phyloP scores from a whole-genome alignment of 2,797 vertebrate genomes.

The Trachurus trachurus region DNA sequence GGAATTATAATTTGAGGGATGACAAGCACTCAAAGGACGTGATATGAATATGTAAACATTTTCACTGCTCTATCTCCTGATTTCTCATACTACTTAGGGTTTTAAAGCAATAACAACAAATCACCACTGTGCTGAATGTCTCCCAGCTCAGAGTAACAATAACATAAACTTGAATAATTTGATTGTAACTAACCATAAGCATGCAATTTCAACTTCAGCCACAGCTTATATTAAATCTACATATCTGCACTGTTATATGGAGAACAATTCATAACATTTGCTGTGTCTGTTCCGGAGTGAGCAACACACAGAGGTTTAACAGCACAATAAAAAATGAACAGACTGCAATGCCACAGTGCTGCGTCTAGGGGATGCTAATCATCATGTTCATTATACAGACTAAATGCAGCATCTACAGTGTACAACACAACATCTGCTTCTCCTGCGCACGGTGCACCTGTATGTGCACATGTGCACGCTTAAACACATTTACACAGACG shows the following conservation, averaged over 20 bases:
- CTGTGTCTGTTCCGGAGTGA: constrained; percentile 37
- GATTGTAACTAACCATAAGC: constrained; percentile 65
- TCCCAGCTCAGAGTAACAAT: constrained; percentile 53
- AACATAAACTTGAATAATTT: constrained; percentile 68
- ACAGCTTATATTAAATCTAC: constrained; percentile 56
- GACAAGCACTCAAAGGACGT: constrained; percentile 82
- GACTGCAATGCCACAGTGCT: constrained; percentile 72
- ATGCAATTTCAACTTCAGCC: constrained; percentile 50
- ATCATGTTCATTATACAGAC: constrained; percentile 71
- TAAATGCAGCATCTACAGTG: constrained; percentile 46
- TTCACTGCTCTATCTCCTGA: constrained; percentile 57
- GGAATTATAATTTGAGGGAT: constrained; percentile 84
- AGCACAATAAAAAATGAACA: constrained; percentile 42
- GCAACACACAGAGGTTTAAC: constrained; percentile 29
- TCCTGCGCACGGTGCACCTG: constrained; percentile 42
- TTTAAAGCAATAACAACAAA: constrained; percentile 77
- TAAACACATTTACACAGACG: constrained; percentile 21
- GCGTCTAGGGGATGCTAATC: constrained; percentile 85
- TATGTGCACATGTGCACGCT: constrained; percentile 13
- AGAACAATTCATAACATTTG: constrained; percentile 48
- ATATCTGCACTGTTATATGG: constrained; percentile 40
- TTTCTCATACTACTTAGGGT: constrained; percentile 62
- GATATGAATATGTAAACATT: constrained; percentile 84
- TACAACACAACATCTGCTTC: constrained; percentile 43
- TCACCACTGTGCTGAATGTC: constrained; percentile 60